Evolutionary conservation across 2,113 vertebrate species (phyloP).

Genomic region (Pycnonotus jocosus): DNA sequence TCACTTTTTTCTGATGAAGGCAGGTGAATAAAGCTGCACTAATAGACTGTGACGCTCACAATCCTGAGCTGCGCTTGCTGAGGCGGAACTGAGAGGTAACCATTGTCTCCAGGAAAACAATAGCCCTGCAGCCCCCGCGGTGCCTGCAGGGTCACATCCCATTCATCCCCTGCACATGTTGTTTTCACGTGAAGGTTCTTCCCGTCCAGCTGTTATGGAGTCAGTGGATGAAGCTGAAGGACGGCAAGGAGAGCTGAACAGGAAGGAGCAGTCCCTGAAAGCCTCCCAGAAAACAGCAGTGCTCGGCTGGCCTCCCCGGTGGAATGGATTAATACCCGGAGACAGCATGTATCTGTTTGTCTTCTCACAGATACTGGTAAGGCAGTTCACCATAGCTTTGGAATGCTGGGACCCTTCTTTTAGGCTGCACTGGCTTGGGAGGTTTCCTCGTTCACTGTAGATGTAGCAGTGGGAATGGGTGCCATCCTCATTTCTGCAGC

Average conservation of each 20-base stretch:
- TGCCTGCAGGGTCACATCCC: neutral
- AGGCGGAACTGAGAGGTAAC: constrained; percentile 52
- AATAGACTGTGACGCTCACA: constrained; percentile 66
- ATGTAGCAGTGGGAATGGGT: neutral
- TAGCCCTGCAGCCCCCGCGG: neutral
- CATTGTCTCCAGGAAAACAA: constrained; percentile 3
- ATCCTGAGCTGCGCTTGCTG: constrained; percentile 49
- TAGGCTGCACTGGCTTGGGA: neutral
- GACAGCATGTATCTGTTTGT: constrained; percentile 79
- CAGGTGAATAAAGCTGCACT: constrained; percentile 72
- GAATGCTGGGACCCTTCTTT: neutral
- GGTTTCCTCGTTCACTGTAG: neutral
- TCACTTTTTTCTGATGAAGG: constrained; percentile 72
- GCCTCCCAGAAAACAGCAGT: constrained; percentile 58
- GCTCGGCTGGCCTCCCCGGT: constrained; percentile 62
- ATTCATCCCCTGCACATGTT: neutral
- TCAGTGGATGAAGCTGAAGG: constrained; percentile 54
- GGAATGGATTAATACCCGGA: constrained; percentile 77
- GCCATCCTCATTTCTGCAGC: neutral
- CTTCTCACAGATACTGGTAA: constrained; percentile 88
- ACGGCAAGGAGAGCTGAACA: constrained; percentile 22
- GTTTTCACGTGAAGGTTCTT: constrained; percentile 48
- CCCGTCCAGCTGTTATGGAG: constrained; percentile 67
- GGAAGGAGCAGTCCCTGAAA: constrained; percentile 58
- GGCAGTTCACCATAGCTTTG: neutral